Evolutionary conservation across 2,797 vertebrate genomes (phyloP).

Genomic region (Tapera naevia): DNA sequence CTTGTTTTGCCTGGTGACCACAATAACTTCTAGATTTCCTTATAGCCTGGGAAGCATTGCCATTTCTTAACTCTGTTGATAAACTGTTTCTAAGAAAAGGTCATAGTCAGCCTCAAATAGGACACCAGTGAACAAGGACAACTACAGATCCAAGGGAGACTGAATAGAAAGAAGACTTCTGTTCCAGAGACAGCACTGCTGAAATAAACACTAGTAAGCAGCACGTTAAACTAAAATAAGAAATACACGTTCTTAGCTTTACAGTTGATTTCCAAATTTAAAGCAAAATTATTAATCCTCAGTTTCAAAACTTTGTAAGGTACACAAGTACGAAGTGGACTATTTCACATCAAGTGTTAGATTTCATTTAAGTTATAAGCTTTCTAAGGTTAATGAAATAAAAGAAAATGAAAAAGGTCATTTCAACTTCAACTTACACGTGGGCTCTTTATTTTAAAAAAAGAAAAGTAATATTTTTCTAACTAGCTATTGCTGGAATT

Average conservation of each 20-base stretch:
- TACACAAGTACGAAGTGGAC: not conserved
- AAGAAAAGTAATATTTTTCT: not conserved
- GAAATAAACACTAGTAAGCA: not conserved
- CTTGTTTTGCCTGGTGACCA: not conserved
- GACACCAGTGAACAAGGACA: not conserved
- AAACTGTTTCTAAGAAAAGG: not conserved
- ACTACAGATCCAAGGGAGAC: not conserved
- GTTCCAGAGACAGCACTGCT: not conserved
- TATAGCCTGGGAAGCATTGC: not conserved
- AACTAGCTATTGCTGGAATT: not conserved
- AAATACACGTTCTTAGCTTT: not conserved
- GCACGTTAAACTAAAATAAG: not conserved
- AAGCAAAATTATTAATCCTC: not conserved
- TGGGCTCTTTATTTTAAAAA: not conserved
- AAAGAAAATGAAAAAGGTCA: not conserved
- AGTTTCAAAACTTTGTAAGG: not conserved
- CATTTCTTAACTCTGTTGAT: not conserved
- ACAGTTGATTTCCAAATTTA: not conserved
- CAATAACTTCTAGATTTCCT: not conserved
- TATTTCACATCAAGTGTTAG: not conserved
- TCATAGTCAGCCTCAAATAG: not conserved
- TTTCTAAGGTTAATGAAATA: not conserved
- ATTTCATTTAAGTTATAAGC: not conserved
- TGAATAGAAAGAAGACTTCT: not conserved
- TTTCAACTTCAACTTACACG: not conserved